A percentile compares a stretch with the other conserved stretches of the same genome.
These are phyloP conservation scores for Achatina immaculata DNA, from an alignment of 1,140 invertebrate genomes.

Conservation along the genomic window DNA sequence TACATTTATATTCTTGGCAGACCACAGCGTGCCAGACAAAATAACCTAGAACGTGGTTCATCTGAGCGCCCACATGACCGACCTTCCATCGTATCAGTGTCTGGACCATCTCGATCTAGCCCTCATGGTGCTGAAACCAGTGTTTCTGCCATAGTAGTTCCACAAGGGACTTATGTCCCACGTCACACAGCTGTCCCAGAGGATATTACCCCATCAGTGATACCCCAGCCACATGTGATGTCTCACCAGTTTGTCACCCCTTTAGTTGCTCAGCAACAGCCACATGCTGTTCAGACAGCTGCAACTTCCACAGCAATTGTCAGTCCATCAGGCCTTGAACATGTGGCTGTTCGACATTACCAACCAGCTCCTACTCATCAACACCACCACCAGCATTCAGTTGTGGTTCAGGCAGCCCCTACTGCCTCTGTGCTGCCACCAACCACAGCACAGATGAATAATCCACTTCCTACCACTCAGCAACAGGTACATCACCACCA, in stretches of 20 bases:
- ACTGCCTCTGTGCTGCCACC: not conserved
- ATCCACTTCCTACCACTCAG: not conserved
- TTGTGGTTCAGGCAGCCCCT: not conserved
- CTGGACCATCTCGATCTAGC: not conserved
- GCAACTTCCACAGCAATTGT: conserved; percentile 1
- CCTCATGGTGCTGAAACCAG: conserved; percentile 11
- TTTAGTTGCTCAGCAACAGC: conserved; percentile 30
- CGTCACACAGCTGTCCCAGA: not conserved
- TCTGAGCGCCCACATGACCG: conserved; percentile 22
- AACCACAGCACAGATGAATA: conserved; percentile 14
- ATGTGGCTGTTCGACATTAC: not conserved
- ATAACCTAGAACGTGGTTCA: conserved; percentile 11
- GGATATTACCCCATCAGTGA: not conserved
- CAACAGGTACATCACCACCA: conserved; percentile 4
- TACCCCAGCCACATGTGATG: not conserved
- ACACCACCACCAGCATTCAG: conserved; percentile 20
- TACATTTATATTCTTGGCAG: not conserved
- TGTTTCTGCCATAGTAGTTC: not conserved
- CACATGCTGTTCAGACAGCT: conserved; percentile 10
- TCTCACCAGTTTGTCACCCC: conserved; percentile 20
- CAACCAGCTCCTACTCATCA: conserved; percentile 9
- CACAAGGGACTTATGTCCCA: conserved; percentile 20
- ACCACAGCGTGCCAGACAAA: conserved; percentile 23
- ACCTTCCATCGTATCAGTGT: not conserved
- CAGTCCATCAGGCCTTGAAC: not conserved